phyloP scores from a whole-genome alignment of 2,113 vertebrate genomes.

The Macrotis lagotis region DNA sequence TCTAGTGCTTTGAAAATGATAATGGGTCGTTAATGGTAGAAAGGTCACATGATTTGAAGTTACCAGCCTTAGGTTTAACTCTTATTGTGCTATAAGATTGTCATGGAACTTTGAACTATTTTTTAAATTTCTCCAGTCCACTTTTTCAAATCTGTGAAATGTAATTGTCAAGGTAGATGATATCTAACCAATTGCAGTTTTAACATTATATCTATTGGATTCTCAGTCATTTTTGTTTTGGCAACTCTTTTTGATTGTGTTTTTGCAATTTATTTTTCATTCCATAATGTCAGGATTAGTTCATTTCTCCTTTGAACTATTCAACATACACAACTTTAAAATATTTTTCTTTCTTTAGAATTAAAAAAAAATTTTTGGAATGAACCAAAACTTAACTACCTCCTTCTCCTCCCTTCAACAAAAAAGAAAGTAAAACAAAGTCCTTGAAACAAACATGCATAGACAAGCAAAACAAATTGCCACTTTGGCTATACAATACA shows the following conservation, averaged over 20 bases:
- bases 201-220: not conserved
- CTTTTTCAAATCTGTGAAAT: too few species aligned
- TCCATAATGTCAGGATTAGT: not conserved
- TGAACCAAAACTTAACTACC: not conserved
- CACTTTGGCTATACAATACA: not conserved
- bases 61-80: not conserved
- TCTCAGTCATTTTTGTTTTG: not conserved
- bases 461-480: not conserved
- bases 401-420: not conserved
- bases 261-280: not conserved
- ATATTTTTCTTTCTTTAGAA: not conserved
- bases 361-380: not conserved
- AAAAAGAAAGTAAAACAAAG: not conserved
- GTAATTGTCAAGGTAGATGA: too few species aligned
- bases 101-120: not conserved
- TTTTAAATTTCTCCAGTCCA: not conserved
- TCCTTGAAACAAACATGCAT: not conserved
- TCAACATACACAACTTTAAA: not conserved
- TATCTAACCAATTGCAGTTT: not conserved
- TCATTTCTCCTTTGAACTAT: not conserved
- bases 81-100: not conserved
- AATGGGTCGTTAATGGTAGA: not conserved
- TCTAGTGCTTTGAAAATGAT: not conserved
- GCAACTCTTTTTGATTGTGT: not conserved
- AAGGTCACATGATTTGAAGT: not conserved